Conservation (phyloP, 2,888 invertebrate species). For the Cerastoderma edule region DNA sequence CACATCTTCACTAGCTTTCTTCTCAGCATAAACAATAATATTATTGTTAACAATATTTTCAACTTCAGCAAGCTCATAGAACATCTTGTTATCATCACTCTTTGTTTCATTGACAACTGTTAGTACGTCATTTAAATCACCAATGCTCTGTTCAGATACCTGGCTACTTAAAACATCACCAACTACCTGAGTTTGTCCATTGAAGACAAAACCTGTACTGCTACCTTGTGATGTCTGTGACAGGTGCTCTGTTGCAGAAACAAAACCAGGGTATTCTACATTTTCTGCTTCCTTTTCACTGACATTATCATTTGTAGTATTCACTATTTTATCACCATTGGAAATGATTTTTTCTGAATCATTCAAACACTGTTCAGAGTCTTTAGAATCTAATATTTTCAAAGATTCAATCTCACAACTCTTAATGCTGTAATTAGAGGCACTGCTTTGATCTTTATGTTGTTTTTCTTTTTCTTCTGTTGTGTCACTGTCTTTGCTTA, state of each 20-base stretch:
- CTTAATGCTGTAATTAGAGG: neutral
- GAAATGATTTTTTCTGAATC: neutral
- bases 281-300: neutral
- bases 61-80: too few species aligned
- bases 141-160: too few species aligned
- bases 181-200: neutral
- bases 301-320: neutral
- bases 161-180: too few species aligned
- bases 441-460: neutral
- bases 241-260: slow-evolving; percentile 45
- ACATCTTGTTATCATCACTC: too few species aligned
- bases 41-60: neutral
- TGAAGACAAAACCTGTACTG: slow-evolving; percentile 44
- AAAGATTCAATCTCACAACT: neutral
- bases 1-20: too few species aligned
- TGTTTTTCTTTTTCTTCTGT: too few species aligned
- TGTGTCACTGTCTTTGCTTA: too few species aligned
- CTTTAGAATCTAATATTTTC: neutral
- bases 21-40: too few species aligned
- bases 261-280: slow-evolving; percentile 25
- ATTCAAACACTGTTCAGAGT: neutral
- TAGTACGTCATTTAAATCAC: too few species aligned
- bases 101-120: too few species aligned
- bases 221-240: slow-evolving; percentile 36
- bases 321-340: neutral